phyloP scores from a whole-genome alignment of 1,140 invertebrate species.

The Caligus rogercresseyi region DNA sequence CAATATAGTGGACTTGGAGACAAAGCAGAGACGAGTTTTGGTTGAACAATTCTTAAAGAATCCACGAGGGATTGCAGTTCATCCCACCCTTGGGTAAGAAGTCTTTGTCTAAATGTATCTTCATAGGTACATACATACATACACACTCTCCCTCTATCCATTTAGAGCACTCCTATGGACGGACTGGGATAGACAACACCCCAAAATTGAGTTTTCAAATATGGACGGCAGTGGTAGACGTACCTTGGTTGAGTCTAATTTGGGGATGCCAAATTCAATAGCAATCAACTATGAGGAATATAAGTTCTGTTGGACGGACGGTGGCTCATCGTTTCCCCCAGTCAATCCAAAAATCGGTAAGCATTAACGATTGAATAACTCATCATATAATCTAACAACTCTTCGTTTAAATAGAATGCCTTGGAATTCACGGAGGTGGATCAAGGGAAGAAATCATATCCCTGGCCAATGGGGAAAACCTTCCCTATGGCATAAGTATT shows the following conservation, averaged over 20 bases:
- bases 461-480: background rate
- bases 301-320: conserved; percentile 86
- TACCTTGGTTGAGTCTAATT: conserved; percentile 35
- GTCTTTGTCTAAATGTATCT: background rate
- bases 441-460: background rate
- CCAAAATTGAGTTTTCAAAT: conserved; percentile 82
- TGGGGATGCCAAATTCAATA: conserved; percentile 43
- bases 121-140: conserved; percentile 22
- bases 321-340: conserved; percentile 27
- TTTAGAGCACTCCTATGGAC: conserved; percentile 85
- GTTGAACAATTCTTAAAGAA: conserved; percentile 59
- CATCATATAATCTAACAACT: background rate
- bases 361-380: background rate
- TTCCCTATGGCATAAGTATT: background rate
- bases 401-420: background rate
- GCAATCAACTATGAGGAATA: conserved; percentile 57
- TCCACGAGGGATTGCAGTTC: conserved; percentile 83
- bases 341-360: conserved; percentile 51
- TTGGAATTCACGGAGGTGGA: background rate
- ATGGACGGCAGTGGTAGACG: conserved; percentile 67
- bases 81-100: conserved; percentile 60
- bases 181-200: conserved; percentile 77
- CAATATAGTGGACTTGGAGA: conserved; percentile 70
- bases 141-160: conserved; percentile 22
- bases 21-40: conserved; percentile 47